Evolutionary conservation across 2,888 invertebrate species (phyloP).

Genomic region (Hybos culiciformis): DNA sequence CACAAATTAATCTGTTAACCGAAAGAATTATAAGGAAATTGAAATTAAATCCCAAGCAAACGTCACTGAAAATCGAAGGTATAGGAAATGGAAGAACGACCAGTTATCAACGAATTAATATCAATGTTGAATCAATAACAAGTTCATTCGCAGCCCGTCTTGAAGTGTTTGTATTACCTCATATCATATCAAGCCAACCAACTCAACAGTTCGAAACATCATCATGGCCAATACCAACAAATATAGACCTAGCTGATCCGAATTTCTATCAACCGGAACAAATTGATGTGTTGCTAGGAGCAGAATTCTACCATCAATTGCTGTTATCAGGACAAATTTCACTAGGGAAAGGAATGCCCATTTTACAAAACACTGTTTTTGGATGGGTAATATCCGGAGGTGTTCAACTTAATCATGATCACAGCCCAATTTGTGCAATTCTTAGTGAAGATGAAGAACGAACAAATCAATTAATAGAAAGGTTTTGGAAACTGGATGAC

Average conservation of each 20-base stretch:
- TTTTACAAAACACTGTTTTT: conserved; percentile 2
- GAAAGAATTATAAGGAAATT: conserved; percentile 2
- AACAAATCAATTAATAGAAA: conserved; percentile 1
- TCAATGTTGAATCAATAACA: conserved; percentile 3
- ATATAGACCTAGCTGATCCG: conserved; percentile 4
- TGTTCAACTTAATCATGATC: too few relatives aligned
- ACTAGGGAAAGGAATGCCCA: neutral
- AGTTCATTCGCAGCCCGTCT: neutral
- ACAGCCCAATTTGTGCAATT: too few relatives aligned
- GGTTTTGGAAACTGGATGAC: neutral
- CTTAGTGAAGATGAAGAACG: conserved; percentile 1
- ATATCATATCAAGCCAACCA: neutral
- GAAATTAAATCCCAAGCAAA: neutral
- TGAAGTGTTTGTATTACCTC: conserved; percentile 1
- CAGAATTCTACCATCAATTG: conserved; percentile 5
- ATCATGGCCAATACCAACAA: conserved; percentile 5
- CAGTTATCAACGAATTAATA: neutral
- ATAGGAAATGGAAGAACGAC: neutral
- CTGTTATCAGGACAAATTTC: conserved; percentile 2
- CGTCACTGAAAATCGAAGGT: conserved; percentile 4
- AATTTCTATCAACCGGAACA: conserved; percentile 4
- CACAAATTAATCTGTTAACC: conserved; percentile 8
- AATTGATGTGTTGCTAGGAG: conserved; percentile 8
- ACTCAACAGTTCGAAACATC: neutral
- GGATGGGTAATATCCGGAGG: conserved; percentile 4